These are phyloP conservation scores for Hetaerina titia DNA, from an alignment of 2,888 invertebrate genomes.

Conservation along the genomic window DNA sequence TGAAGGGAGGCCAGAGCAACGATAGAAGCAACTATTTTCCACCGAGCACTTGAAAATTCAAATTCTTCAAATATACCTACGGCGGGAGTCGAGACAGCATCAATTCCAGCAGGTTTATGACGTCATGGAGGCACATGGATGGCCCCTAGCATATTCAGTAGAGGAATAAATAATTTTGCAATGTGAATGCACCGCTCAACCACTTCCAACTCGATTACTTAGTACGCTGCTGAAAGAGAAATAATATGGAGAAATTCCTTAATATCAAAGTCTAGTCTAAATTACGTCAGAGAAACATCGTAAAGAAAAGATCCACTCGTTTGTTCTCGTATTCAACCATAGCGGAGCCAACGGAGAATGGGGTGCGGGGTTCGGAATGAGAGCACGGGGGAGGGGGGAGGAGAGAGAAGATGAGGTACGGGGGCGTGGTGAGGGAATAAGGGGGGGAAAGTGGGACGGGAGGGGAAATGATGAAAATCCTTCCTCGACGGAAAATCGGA, in stretches of 20 bases:
- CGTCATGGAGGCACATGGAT: too few relatives aligned
- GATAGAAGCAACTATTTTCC: background rate
- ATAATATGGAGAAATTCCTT: background rate
- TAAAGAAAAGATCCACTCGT: background rate
- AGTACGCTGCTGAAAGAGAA: background rate
- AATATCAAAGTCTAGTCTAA: background rate
- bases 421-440: background rate
- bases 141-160: too few relatives aligned
- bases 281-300: background rate
- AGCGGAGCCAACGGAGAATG: background rate
- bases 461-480: background rate
- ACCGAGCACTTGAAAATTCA: too few relatives aligned
- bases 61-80: too few relatives aligned
- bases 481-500: background rate
- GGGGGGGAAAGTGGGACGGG: background rate
- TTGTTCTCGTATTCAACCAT: conserved; percentile 7
- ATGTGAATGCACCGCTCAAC: background rate
- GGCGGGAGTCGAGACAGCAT: too few relatives aligned
- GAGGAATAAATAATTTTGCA: too few relatives aligned
- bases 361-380: background rate
- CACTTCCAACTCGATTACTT: background rate
- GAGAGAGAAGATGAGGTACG: background rate
- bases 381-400: background rate
- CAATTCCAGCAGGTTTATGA: too few relatives aligned
- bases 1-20: background rate